Evolutionary conservation across 2,888 invertebrate species (phyloP).

Genomic region (Globia sparganii): DNA sequence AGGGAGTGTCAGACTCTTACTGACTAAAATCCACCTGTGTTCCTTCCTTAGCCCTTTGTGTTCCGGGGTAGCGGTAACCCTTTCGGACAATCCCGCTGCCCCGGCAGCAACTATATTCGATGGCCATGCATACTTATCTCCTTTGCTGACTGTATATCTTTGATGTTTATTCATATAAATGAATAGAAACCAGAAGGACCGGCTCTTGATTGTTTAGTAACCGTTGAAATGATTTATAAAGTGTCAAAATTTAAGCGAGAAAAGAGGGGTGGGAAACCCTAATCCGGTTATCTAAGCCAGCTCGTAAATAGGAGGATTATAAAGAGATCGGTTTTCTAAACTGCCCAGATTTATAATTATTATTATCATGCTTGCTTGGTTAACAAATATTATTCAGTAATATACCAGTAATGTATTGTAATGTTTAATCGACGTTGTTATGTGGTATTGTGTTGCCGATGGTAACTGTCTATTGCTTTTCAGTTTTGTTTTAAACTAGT

Average conservation of each 20-base stretch:
- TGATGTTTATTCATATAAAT: constrained; percentile 12
- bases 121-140: too few species aligned
- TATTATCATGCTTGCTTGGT: background rate
- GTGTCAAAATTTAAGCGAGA: constrained; percentile 33
- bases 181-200: constrained; percentile 37
- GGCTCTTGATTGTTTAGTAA: background rate
- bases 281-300: constrained; percentile 14
- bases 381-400: background rate
- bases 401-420: too few species aligned
- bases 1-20: too few species aligned
- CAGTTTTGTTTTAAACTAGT: background rate
- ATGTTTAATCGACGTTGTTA: too few species aligned
- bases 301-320: constrained; percentile 26
- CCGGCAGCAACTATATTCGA: too few species aligned
- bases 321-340: constrained; percentile 29
- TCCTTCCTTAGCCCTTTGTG: too few species aligned
- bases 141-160: too few species aligned
- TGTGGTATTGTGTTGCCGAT: background rate
- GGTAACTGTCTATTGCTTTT: background rate
- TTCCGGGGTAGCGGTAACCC: too few species aligned
- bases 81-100: too few species aligned
- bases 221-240: constrained; percentile 56
- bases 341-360: background rate
- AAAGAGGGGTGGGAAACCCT: constrained; percentile 24
- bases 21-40: too few species aligned